Base-by-base conservation (phyloP, 2,113 vertebrate genomes). In the Hucho hucho region DNA sequence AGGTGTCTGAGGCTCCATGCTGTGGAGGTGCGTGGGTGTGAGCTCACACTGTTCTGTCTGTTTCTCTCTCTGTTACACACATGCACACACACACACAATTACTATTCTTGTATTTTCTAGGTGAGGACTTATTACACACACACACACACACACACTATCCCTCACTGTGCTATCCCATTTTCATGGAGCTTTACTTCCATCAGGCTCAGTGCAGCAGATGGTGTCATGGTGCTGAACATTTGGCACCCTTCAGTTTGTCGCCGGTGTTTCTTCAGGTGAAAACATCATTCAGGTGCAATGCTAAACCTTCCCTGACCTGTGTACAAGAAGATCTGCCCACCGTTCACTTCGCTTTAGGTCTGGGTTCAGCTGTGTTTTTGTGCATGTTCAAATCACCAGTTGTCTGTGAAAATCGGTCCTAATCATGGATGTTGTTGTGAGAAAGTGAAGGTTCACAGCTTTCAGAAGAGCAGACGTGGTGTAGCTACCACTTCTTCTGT, bases 1-100 rank as follows among this genome's bases (percentile, higher is more conserved):
- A 87, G 81, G 83, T 83, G 84, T 87, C 75, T 80, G 49, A 53
- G 49, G 49, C 37, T 43, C 37, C 37, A 43, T 43, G 9, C 37
- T 11, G 37, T 53, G 49, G 49, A 18, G 12, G 16, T 16, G 49
- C 16, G 14, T 16, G 13, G 49, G 49, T 49, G 49, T 14, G 49
- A 53, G 49, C 12, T 3, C 49, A 18, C 13, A 53, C 49, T 18
- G 3, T 18, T 18, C 16, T 18, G 3, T 18, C 49, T 0, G 14
- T 53, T 53, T 18, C 49, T 53, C 49, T 53, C 49, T 53, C 49
- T 14, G 12, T 53, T 3, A 53, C 14, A 18, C 49, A 18, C 49
- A 14, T 14, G 49, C 16, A 16, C 58, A 53, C 49, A n/a, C n/a
- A n/a, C n/a, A 18, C 49, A 18, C 49, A 14, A 18, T 14, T 53